Conservation (phyloP, 2,888 invertebrate genomes). For the Trichogramma dendrolimi region DNA sequence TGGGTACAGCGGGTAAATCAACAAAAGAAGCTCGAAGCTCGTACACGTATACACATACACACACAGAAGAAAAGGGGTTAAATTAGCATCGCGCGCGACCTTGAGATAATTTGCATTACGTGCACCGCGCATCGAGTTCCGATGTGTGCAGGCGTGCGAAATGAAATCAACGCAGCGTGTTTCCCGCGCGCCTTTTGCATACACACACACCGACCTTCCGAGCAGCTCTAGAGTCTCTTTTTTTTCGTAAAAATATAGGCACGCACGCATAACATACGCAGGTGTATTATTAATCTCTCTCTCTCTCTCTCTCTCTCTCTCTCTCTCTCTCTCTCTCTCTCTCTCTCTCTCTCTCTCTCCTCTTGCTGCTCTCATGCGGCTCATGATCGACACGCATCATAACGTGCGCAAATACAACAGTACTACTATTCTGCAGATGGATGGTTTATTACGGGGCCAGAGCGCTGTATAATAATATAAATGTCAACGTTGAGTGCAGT, state of each 20-base stretch:
- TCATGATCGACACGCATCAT: no score
- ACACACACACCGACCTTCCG: background rate
- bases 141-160: conserved; percentile 5
- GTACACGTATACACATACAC: no score
- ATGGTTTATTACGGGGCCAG: no score
- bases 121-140: background rate
- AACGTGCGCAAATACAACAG: no score
- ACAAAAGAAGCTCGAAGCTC: no score
- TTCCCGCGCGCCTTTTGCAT: conserved; percentile 10
- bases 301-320: conserved; percentile 12
- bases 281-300: conserved; percentile 5
- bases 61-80: no score
- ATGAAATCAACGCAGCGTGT: conserved; percentile 24
- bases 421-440: no score
- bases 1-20: no score
- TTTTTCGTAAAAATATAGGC: background rate
- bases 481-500: no score
- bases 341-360: conserved; percentile 10
- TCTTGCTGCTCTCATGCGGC: background rate
- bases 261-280: background rate
- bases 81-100: conserved; percentile 21
- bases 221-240: background rate
- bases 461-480: no score
- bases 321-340: conserved; percentile 11
- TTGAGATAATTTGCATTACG: conserved; percentile 22